Conservation (phyloP, 2,888 invertebrate genomes). For the Pardosa pseudoannulata region DNA sequence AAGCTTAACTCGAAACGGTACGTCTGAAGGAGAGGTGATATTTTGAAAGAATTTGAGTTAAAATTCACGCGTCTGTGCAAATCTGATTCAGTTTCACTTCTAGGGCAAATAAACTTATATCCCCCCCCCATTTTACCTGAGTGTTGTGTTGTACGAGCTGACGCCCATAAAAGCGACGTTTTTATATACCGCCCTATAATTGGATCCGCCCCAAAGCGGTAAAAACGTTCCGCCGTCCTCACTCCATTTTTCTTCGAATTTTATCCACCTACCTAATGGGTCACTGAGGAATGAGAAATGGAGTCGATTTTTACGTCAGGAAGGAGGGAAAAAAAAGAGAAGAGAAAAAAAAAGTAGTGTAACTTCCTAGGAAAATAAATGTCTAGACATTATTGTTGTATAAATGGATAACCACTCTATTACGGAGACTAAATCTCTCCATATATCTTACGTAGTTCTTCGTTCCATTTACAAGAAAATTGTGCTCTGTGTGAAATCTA, state of each 20-base stretch:
- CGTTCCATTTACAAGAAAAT: too few relatives aligned
- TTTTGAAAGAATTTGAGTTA: too few relatives aligned
- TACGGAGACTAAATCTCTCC: background rate
- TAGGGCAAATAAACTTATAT: too few relatives aligned
- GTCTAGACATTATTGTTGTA: background rate
- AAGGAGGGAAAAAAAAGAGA: background rate
- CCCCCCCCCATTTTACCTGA: too few relatives aligned
- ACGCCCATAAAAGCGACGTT: too few relatives aligned
- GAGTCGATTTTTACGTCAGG: background rate
- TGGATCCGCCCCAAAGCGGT: background rate
- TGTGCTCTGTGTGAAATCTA: too few relatives aligned
- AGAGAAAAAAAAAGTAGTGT: too few relatives aligned
- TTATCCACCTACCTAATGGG: background rate
- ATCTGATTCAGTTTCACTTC: too few relatives aligned
- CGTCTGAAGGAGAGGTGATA: too few relatives aligned
- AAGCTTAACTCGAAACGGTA: too few relatives aligned
- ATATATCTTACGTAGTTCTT: background rate
- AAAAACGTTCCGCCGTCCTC: background rate
- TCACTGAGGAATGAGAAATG: background rate
- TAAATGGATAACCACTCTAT: constrained; percentile 11
- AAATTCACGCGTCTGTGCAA: too few relatives aligned
- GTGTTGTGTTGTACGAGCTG: too few relatives aligned
- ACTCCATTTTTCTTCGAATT: background rate
- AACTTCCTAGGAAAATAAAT: background rate
- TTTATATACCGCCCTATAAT: background rate